These are phyloP conservation scores for Strigops habroptila DNA, from an alignment of 2,113 vertebrate species.

Conservation along the genomic window DNA sequence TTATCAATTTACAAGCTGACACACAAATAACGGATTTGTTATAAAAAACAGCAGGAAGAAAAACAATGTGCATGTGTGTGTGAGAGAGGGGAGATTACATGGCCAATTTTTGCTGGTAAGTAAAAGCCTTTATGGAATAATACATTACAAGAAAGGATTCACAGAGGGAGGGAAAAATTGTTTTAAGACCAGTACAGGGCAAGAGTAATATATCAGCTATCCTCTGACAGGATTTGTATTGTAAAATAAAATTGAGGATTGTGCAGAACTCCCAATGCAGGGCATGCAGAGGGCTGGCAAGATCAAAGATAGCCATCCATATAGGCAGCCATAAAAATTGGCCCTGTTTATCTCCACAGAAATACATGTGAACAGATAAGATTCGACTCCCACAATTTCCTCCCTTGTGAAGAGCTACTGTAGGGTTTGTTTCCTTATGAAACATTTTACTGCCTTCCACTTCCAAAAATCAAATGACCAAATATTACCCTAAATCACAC, in stretches of 20 bases:
- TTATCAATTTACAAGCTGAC: neutral
- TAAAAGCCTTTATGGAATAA: conserved; percentile 34
- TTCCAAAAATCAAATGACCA: neutral
- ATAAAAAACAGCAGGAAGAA: conserved; percentile 6
- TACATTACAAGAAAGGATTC: neutral
- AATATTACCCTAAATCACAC: neutral
- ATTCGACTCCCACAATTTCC: neutral
- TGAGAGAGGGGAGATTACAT: neutral
- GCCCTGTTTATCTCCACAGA: neutral
- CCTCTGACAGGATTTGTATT: neutral
- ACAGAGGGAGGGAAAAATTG: neutral
- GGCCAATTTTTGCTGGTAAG: neutral
- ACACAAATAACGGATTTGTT: neutral
- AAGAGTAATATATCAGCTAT: neutral
- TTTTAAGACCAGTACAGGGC: neutral
- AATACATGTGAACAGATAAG: neutral
- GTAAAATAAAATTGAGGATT: neutral
- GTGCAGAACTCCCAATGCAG: neutral
- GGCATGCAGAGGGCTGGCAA: neutral
- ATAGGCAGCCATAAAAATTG: neutral
- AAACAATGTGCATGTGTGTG: neutral
- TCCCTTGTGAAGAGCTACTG: neutral
- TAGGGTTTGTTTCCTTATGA: neutral
- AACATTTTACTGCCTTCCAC: neutral
- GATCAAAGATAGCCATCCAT: neutral